phyloP scores from a whole-genome alignment of 2,888 invertebrate genomes.

The Nephrotoma guestfalica region DNA sequence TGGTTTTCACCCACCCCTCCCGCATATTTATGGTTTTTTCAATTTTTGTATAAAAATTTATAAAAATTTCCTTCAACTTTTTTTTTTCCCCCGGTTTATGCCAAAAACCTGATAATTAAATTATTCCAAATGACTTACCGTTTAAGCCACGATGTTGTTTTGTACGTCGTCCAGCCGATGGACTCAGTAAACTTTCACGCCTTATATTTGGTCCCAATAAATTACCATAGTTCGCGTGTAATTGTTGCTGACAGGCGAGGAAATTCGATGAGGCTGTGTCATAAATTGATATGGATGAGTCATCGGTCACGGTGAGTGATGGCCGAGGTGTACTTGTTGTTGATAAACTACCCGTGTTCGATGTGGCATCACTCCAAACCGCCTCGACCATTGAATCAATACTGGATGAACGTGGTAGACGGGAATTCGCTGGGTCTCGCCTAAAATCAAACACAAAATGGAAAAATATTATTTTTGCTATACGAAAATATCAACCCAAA shows the following conservation, averaged over 20 bases:
- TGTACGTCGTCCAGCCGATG: constrained; percentile 57
- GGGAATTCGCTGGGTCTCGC: constrained; percentile 33
- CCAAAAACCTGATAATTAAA: not conserved
- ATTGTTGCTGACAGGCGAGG: constrained; percentile 20
- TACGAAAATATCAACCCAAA: not conserved
- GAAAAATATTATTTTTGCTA: no score
- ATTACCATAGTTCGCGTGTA: constrained; percentile 25
- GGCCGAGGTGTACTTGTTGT: constrained; percentile 21
- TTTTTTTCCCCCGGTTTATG: not conserved
- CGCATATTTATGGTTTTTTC: not conserved
- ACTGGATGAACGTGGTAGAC: constrained; percentile 59
- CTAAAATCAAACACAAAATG: constrained; percentile 23
- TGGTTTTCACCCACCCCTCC: not conserved
- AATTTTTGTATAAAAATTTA: not conserved
- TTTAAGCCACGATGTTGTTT: constrained; percentile 60
- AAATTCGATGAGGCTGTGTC: constrained; percentile 25
- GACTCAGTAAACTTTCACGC: constrained; percentile 52
- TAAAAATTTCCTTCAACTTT: not conserved
- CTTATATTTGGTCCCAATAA: constrained; percentile 28
- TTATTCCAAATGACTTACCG: constrained; percentile 39
- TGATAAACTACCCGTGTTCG: not conserved
- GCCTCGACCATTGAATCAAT: constrained; percentile 66
- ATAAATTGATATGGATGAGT: constrained; percentile 26
- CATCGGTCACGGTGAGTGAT: constrained; percentile 25
- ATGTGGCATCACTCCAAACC: constrained; percentile 41